These are phyloP conservation scores for Drosophila kohkoa DNA, from an alignment of 1,140 invertebrate species.

Conservation along the genomic window DNA sequence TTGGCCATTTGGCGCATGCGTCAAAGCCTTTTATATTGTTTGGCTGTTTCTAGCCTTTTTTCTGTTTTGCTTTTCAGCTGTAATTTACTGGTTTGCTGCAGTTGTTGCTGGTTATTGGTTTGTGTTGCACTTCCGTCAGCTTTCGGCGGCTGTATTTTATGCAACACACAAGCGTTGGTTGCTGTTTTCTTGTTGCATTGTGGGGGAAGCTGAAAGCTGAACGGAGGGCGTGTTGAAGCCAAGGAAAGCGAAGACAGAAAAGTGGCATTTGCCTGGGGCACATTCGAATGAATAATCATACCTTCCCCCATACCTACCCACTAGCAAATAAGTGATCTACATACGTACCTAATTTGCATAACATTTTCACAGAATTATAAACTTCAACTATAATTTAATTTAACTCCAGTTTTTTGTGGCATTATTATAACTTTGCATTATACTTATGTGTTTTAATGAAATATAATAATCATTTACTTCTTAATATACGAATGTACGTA, in stretches of 20 bases:
- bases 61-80: not conserved
- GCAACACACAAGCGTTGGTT: slow-evolving; percentile 32
- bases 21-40: slow-evolving; percentile 48
- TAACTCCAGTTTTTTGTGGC: not conserved
- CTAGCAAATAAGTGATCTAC: slow-evolving; percentile 3
- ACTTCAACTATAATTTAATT: not conserved
- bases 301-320: not conserved
- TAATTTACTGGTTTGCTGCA: not conserved
- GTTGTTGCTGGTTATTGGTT: slow-evolving; percentile 26
- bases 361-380: slow-evolving; percentile 28
- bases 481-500: not conserved
- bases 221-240: slow-evolving; percentile 25
- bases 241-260: slow-evolving; percentile 47
- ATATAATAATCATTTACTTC: not conserved
- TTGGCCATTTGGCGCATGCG: slow-evolving; percentile 74
- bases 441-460: slow-evolving; percentile 13
- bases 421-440: slow-evolving; percentile 17
- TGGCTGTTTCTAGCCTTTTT: slow-evolving; percentile 6
- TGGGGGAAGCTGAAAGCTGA: slow-evolving; percentile 18
- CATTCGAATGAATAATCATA: slow-evolving; percentile 25
- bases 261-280: slow-evolving; percentile 31
- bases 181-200: not conserved
- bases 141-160: slow-evolving; percentile 34
- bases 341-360: slow-evolving; percentile 33
- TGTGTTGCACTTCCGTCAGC: slow-evolving; percentile 62